Evolutionary conservation across 2,888 invertebrate genomes (phyloP).

Genomic region (Agriopis leucophaearia): DNA sequence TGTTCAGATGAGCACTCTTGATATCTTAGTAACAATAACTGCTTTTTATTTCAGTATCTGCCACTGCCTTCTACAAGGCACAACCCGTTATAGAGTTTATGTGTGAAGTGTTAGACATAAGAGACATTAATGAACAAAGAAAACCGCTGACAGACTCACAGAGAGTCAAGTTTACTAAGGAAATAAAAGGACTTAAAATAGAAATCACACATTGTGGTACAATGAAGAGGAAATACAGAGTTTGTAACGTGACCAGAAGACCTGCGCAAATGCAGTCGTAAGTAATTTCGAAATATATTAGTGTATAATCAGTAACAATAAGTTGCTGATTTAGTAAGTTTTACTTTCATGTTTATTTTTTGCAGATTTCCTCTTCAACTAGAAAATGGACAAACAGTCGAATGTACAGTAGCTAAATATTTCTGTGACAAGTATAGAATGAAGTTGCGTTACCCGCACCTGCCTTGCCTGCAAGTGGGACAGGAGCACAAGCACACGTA

Average conservation of each 20-base stretch:
- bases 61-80: conserved; percentile 99
- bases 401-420: conserved; percentile 99
- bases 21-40: neutral
- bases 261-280: conserved; percentile 99
- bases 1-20: no score
- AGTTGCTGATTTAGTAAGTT: neutral
- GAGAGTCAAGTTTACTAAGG: conserved; percentile 99
- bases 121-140: conserved; percentile 97
- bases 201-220: conserved; percentile 99
- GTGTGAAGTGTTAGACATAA: conserved; percentile 99
- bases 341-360: neutral
- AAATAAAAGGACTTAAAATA: conserved; percentile 99
- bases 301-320: neutral
- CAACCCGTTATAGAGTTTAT: conserved; percentile 99
- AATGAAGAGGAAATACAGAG: conserved; percentile 99
- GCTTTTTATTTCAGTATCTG: conserved; percentile 91
- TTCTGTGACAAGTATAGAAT: conserved; percentile 99
- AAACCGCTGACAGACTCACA: conserved; percentile 99
- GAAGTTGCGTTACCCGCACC: conserved; percentile 98
- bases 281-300: conserved; percentile 69
- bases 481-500: conserved; percentile 99
- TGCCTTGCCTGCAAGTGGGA: conserved; percentile 99
- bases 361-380: conserved; percentile 97
- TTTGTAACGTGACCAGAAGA: conserved; percentile 99
- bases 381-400: conserved; percentile 99